These are phyloP conservation scores for Nymphalis polychloros DNA, from an alignment of 2,888 invertebrate species.

Conservation along the genomic window DNA sequence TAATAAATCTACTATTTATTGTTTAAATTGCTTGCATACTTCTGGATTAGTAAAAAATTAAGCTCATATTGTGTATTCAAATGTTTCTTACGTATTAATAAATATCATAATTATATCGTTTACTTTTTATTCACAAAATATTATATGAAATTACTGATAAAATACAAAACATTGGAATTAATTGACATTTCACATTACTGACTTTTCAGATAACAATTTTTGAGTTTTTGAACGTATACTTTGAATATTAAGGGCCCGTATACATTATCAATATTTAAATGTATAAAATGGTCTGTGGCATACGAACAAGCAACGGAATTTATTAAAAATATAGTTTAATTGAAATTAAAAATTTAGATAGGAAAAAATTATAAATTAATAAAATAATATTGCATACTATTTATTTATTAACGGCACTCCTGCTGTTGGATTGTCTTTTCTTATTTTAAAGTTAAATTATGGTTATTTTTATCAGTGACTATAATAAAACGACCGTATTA, in stretches of 20 bases:
- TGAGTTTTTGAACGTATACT: not conserved
- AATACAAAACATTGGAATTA: slow-evolving; percentile 9
- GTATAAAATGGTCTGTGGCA: too few relatives aligned
- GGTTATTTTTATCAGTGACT: too few relatives aligned
- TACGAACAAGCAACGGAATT: too few relatives aligned
- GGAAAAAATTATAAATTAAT: too few relatives aligned
- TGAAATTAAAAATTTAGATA: too few relatives aligned
- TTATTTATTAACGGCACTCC: too few relatives aligned
- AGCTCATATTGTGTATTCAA: not conserved
- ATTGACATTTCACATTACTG: not conserved
- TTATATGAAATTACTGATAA: not conserved
- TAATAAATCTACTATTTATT: not conserved
- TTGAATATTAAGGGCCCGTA: not conserved
- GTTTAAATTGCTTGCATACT: not conserved
- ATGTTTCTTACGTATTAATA: not conserved
- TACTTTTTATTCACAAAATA: not conserved
- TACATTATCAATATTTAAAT: not conserved
- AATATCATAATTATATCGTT: not conserved
- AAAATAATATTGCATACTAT: too few relatives aligned
- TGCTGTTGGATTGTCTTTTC: too few relatives aligned
- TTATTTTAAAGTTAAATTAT: too few relatives aligned
- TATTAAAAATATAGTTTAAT: too few relatives aligned
- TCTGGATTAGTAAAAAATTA: not conserved
- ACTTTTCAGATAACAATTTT: not conserved
- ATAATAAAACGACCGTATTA: not conserved